Percentiles rank a stretch among this genome's conserved stretches.
Conservation (phyloP, 2,888 invertebrate species). For the Tanytarsus gracilentus region DNA sequence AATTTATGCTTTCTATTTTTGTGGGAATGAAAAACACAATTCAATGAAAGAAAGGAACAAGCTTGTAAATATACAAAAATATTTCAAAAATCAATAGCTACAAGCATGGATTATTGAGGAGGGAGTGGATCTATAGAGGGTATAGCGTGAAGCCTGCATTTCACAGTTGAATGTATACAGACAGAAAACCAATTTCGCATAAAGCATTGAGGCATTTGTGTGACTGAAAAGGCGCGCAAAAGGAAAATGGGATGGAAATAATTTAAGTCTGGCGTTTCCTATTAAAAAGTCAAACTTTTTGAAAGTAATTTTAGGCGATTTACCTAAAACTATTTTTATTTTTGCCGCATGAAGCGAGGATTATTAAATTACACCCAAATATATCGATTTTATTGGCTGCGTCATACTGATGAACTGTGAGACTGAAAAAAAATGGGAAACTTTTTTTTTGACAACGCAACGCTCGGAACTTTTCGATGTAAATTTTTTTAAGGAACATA, state of each 20-base stretch:
- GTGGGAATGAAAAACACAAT: too few species aligned
- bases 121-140: neutral
- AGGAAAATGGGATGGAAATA: neutral
- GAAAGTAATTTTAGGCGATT: too few species aligned
- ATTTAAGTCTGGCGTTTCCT: neutral
- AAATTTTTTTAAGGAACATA: too few species aligned
- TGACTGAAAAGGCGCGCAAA: slow-evolving; percentile 22
- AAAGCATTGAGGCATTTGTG: too few species aligned
- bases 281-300: neutral
- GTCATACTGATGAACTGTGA: neutral
- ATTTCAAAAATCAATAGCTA: too few species aligned
- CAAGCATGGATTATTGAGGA: neutral
- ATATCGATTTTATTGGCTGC: slow-evolving; percentile 14
- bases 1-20: neutral
- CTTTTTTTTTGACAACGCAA: neutral
- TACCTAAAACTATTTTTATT: too few species aligned
- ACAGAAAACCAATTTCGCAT: too few species aligned
- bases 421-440: neutral
- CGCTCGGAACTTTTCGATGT: too few species aligned
- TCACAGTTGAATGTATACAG: neutral
- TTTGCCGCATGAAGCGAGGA: too few species aligned
- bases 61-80: too few species aligned
- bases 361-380: slow-evolving; percentile 1
- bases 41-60: too few species aligned
- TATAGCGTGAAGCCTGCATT: neutral